A percentile compares a stretch with the other conserved stretches of the same genome.
Evolutionary conservation across 2,113 vertebrate genomes (phyloP).

Genomic region (human (Homo sapiens)): DNA sequence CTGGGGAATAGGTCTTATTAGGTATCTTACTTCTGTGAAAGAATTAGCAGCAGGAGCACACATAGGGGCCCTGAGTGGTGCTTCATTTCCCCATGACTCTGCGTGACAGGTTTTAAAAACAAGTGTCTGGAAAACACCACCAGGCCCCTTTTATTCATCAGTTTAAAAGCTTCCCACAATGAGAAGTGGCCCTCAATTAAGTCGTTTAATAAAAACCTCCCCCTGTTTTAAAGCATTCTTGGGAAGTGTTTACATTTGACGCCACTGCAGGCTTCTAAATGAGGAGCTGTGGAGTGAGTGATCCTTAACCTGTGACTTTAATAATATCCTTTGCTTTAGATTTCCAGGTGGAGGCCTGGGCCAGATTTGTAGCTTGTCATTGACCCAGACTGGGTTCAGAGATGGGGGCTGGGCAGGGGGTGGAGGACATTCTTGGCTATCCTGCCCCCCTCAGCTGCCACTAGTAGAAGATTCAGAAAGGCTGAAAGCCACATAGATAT

Average conservation of each 20-base stretch:
- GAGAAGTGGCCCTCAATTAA: slow-evolving; percentile 76
- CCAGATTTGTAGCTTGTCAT: slow-evolving; percentile 39
- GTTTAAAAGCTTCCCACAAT: slow-evolving; percentile 66
- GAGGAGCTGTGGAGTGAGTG: slow-evolving; percentile 65
- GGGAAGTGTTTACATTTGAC: slow-evolving; percentile 66
- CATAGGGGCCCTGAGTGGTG: not conserved
- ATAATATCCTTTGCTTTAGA: slow-evolving; percentile 66
- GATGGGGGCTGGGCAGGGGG: not conserved
- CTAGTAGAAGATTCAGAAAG: not conserved
- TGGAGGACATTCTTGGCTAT: not conserved
- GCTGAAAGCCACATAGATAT: not conserved
- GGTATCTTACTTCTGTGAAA: slow-evolving; percentile 42
- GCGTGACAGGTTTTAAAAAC: slow-evolving; percentile 59
- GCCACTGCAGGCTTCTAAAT: slow-evolving; percentile 54
- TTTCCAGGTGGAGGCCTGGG: slow-evolving; percentile 58
- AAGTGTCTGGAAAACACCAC: slow-evolving; percentile 66
- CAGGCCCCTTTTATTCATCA: slow-evolving; percentile 31
- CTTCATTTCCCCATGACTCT: slow-evolving; percentile 55
- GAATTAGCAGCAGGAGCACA: not conserved
- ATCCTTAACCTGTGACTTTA: slow-evolving; percentile 70
- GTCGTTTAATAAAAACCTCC: slow-evolving; percentile 71
- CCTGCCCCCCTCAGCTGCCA: not conserved
- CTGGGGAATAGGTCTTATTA: not conserved
- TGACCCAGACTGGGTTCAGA: not conserved
- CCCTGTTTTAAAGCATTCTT: slow-evolving; percentile 68